These are phyloP conservation scores for Drosophila ohnishii DNA, from an alignment of 1,140 invertebrate genomes.

Conservation along the genomic window DNA sequence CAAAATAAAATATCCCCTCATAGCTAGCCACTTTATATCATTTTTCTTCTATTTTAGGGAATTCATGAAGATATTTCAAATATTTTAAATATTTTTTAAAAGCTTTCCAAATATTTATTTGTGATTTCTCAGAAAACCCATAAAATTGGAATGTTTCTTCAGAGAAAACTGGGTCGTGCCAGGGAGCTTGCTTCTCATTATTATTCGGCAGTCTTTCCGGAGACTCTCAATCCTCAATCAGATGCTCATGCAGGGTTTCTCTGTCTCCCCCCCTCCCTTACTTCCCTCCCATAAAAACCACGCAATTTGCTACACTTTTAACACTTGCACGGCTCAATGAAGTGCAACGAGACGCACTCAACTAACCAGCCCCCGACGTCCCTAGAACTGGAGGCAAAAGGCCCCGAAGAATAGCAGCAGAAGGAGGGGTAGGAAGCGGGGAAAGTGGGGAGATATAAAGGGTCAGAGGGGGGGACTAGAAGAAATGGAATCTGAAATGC, in stretches of 20 bases:
- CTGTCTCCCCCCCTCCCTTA: not conserved
- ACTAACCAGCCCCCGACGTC: conserved; percentile 17
- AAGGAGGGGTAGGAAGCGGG: not conserved
- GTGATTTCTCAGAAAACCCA: not conserved
- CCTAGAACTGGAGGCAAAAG: conserved; percentile 57
- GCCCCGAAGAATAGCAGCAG: conserved; percentile 36
- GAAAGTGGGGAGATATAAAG: not conserved
- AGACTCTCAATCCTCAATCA: conserved; percentile 1
- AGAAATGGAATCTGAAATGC: conserved; percentile 49
- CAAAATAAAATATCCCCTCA: not conserved
- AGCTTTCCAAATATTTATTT: not conserved
- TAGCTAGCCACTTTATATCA: not conserved
- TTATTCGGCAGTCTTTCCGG: not conserved
- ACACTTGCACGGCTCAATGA: conserved; percentile 79
- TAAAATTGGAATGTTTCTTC: not conserved
- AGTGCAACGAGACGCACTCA: conserved; percentile 74
- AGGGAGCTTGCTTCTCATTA: conserved; percentile 1
- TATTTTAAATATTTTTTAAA: conserved; percentile 1
- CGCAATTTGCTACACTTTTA: conserved; percentile 79
- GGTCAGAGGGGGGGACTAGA: not conserved
- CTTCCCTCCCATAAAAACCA: conserved; percentile 54
- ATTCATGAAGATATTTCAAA: not conserved
- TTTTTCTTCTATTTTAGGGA: not conserved
- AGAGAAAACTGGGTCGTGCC: not conserved
- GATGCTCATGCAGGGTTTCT: not conserved